Base-by-base conservation (phyloP, 2,113 vertebrate species). In the Lethenteron reissneri region DNA sequence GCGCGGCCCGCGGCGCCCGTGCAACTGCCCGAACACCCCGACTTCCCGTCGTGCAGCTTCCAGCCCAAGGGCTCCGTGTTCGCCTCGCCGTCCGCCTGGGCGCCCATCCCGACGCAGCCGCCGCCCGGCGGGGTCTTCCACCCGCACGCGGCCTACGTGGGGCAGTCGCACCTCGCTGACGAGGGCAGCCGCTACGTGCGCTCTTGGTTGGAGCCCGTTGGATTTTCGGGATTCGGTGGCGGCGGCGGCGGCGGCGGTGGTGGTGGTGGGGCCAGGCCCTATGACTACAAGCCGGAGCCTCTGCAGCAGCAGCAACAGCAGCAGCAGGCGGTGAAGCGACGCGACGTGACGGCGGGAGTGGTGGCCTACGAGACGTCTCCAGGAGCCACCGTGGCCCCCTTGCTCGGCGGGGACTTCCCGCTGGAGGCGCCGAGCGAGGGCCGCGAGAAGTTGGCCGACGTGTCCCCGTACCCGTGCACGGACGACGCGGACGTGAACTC, bases 211-310 rank as follows among this genome's bases (percentile, higher is more conserved):
- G 88, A 92, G 76, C 88, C 91, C 73, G 79, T 91, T 11, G n/a
- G n/a, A 10, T 68, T 68, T 11, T 25, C 64, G 8, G 25, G n/a
- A 17, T 68, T 68, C 64, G 9, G 21, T 80, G 87, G 91, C n/a
- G n/a, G 17, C 78, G 86, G 94, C 82, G 83, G 88, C 76, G 91
- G 87, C 84, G 85, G 92, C 81, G n/a, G 88, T 76, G 91, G 87
- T 84, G 85, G 94, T 81, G n/a, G n/a, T 25, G 82, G 90, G 77
- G 78, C 84, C 80, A 84, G 87, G 83, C 88, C 89, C 76, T 91
- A 92, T 75, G 90, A 88, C 79, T 85, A 94, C 85, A 99, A 96
- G 84, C 87, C 88, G 72, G 90, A 97, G 81, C 91, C 91, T 68
- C 81, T 88, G 41, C 41, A 41, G 41, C 41, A 41, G 41, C 41